Evolutionary conservation across 2,888 invertebrate species (phyloP), one percentile per base, ranked within the genome.

Genomic region (Venustoraphidia nigricollis): DNA sequence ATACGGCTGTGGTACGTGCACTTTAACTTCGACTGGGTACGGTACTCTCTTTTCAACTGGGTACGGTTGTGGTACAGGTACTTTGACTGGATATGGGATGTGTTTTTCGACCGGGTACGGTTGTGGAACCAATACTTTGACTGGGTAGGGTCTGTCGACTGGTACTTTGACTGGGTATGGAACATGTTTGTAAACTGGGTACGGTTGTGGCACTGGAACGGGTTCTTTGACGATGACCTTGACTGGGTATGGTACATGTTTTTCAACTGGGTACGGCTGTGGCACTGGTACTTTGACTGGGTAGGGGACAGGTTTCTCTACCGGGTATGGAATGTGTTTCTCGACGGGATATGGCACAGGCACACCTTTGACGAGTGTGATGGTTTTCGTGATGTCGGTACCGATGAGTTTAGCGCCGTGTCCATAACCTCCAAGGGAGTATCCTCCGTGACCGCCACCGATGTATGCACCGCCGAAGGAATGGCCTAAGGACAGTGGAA

Each of bases 91-190:
- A 63, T 77, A 76, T 36, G 78, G 86, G 10, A 85, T 66, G 62
- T 78, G 77, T 65, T 83, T 84, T 66, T 83, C 83, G 13, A 86
- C 85, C 53, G 84, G 84, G 68, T 85, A 85, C 56, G 86, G 85
- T 59, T 83, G 83, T 51, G 84, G 83, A 48, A 85, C 84, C 48
- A 75, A 70, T 47, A 86, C 84, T 68, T 85, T 84, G 58, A 85
- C 84, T 60, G 85, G 83, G 65, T 79, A 79, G 50, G 85, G 85
- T 64, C 81, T 78, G 65, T 83, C 83, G 55, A 84, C 83, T 58
- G 77, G 81, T 47, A 83, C 81, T 53, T 73, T 71, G 11, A 71
- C 69, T 55, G 83, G 83, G 59, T 79, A 78, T 52, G 80, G 82
- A 46, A 86, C 79, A 61, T 76, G 77, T 70, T 81, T 86, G 66